Evolutionary conservation across 2,797 vertebrate species (phyloP).

Genomic region (Paedocypris micromegethes): DNA sequence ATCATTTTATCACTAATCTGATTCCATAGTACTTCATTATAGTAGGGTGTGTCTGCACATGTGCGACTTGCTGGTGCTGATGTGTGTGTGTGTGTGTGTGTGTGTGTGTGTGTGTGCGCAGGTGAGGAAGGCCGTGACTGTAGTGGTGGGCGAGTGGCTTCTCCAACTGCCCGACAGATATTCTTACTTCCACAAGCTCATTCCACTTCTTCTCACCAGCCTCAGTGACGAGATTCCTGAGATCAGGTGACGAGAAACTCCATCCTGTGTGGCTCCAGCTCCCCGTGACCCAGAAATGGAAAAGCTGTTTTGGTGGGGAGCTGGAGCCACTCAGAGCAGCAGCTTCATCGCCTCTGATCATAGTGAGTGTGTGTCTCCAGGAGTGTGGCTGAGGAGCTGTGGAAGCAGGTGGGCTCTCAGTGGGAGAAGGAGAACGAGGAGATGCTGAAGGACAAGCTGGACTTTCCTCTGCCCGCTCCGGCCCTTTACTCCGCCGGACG

Average conservation of each 20-base stretch:
- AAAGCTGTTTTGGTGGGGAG: background rate
- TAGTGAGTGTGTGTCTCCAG: conserved; percentile 58
- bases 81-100: background rate
- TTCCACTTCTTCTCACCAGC: conserved; percentile 84
- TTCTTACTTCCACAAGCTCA: conserved; percentile 88
- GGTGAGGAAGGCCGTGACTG: conserved; percentile 84
- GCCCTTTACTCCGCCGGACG: conserved; percentile 77
- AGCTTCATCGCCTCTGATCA: background rate
- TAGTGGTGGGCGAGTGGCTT: conserved; percentile 83
- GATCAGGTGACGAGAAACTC: conserved; percentile 65
- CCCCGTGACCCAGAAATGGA: too few relatives aligned
- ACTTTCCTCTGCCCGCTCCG: conserved; percentile 74
- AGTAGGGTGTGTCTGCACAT: too few relatives aligned
- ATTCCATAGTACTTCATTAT: too few relatives aligned
- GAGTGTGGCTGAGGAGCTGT: conserved; percentile 73
- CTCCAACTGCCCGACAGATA: conserved; percentile 84
- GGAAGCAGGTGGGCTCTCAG: conserved; percentile 81
- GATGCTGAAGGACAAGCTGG: conserved; percentile 91
- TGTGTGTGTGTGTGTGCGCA: conserved; percentile 48
- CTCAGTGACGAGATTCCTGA: conserved; percentile 83
- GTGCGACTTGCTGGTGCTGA: background rate
- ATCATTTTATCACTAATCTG: too few relatives aligned
- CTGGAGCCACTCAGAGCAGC: too few relatives aligned
- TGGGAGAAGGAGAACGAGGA: conserved; percentile 96
- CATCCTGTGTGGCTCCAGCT: too few relatives aligned